Conservation (phyloP, 2,113 vertebrate genomes). For the Callocephalon fimbriatum region DNA sequence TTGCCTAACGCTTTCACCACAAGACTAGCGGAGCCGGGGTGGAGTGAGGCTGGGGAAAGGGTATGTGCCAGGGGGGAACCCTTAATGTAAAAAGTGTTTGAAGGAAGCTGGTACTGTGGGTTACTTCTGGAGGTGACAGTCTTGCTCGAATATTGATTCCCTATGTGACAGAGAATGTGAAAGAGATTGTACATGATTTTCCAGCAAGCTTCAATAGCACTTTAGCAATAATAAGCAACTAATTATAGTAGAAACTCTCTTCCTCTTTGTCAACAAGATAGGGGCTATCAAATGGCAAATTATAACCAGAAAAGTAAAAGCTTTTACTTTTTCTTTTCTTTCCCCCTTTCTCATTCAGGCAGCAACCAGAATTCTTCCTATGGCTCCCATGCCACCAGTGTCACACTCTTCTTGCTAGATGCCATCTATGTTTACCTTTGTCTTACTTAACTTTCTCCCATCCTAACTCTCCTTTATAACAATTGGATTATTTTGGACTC, state of each 20-base stretch:
- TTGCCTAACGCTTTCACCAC: conserved; percentile 43
- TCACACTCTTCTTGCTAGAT: background rate
- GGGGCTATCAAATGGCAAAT: background rate
- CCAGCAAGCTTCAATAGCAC: background rate
- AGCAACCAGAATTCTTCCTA: background rate
- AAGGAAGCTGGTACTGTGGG: background rate
- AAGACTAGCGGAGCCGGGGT: background rate
- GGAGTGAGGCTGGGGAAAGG: background rate
- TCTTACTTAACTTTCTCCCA: background rate
- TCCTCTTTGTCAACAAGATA: background rate
- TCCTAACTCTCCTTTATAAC: background rate
- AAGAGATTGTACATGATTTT: background rate
- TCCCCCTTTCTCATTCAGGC: background rate
- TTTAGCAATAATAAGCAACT: background rate
- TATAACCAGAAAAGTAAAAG: background rate
- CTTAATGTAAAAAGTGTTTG: background rate
- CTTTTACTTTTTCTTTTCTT: background rate
- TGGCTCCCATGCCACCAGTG: background rate
- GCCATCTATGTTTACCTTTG: background rate
- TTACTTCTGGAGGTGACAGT: background rate
- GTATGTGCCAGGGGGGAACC: background rate
- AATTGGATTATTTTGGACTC: background rate
- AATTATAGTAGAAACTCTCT: background rate
- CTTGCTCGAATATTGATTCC: background rate
- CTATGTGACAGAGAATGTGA: background rate